These are phyloP conservation scores for Lepisosteus oculatus DNA, from an alignment of 2,113 vertebrate genomes.

Conservation along the genomic window DNA sequence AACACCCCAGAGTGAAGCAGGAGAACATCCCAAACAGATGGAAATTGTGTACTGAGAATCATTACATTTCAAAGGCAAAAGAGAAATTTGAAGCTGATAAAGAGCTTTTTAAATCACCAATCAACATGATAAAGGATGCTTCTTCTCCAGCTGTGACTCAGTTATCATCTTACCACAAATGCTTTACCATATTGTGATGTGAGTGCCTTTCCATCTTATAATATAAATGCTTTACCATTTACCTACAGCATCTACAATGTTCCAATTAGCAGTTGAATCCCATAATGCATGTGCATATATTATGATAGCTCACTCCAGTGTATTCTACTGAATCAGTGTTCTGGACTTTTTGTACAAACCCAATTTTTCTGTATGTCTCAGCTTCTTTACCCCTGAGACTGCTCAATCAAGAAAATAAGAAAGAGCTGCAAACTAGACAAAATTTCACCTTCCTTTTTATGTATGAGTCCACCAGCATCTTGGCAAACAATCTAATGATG, in stretches of 20 bases:
- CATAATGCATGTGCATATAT: no score
- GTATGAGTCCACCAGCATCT: slow-evolving; percentile 18
- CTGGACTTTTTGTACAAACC: no score
- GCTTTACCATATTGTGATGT: neutral
- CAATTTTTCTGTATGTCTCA: no score
- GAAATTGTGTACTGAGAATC: neutral
- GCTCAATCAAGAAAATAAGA: no score
- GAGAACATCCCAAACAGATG: neutral
- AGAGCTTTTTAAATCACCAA: neutral
- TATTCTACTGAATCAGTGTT: no score
- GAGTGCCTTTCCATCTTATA: no score
- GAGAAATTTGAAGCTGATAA: neutral
- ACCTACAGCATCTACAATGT: no score
- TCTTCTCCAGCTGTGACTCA: slow-evolving; percentile 1
- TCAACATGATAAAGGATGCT: neutral
- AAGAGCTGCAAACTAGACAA: neutral
- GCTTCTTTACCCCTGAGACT: no score
- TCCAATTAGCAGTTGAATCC: no score
- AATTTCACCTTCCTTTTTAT: slow-evolving; percentile 23
- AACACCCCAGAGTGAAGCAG: no score
- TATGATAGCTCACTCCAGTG: no score
- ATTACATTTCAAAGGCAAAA: neutral
- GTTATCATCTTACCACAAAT: neutral
- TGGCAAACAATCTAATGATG: slow-evolving; percentile 41
- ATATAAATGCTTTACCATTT: neutral